Evolutionary conservation across 2,797 vertebrate species (phyloP).

Genomic region (Mionectes olivaceus): DNA sequence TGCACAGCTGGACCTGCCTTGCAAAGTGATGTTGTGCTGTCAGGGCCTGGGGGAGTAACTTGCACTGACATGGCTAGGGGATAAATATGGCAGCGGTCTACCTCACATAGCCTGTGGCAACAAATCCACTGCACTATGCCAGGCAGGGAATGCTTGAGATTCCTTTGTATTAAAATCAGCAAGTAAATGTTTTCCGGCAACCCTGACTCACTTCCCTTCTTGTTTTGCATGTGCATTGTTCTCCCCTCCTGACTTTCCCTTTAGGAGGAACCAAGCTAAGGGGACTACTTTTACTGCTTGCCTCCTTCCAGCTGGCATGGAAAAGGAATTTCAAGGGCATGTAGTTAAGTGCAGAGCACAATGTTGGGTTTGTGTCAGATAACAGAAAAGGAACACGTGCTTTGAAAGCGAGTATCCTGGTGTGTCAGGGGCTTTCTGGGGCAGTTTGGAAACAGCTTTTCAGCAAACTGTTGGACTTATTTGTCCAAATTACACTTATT

Average conservation of each 20-base stretch:
- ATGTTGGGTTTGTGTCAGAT: not conserved
- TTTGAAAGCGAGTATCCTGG: not conserved
- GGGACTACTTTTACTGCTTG: not conserved
- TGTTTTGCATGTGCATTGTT: conserved; percentile 14
- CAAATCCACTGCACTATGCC: not conserved
- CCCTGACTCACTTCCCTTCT: conserved; percentile 55
- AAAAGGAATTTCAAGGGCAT: not conserved
- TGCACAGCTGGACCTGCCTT: not conserved
- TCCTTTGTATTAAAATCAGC: not conserved
- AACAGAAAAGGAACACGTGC: not conserved
- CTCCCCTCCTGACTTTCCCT: not conserved
- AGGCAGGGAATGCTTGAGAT: not conserved
- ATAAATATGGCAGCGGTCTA: not conserved
- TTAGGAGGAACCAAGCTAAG: not conserved
- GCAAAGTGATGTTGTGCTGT: not conserved
- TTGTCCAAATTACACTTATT: not conserved
- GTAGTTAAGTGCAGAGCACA: not conserved
- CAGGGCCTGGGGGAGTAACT: not conserved
- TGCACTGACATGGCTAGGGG: not conserved
- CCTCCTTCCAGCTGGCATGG: not conserved
- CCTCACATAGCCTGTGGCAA: not conserved
- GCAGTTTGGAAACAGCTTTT: not conserved
- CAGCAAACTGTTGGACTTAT: no score
- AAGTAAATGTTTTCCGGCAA: conserved; percentile 11
- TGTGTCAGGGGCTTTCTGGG: not conserved